Percentiles rank a stretch among this genome's conserved stretches.
These are phyloP conservation scores for Aulostomus chinensis DNA, from an alignment of 2,797 vertebrate genomes.

Conservation along the genomic window DNA sequence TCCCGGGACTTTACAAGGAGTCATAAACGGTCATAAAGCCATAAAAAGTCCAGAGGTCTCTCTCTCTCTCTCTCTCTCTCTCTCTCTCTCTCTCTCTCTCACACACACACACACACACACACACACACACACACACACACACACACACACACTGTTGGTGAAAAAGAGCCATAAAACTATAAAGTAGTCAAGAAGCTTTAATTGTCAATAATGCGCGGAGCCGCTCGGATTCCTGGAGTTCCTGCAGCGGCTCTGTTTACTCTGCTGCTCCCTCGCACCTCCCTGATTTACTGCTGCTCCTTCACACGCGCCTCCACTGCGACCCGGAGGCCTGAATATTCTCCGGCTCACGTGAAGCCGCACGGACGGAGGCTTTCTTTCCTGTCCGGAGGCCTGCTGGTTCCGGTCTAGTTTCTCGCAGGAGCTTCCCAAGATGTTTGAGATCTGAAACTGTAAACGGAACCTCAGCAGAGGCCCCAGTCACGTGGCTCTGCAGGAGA, in stretches of 20 bases:
- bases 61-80: conserved; percentile 1
- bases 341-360: too few species aligned
- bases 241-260: conserved; percentile 41
- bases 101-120: conserved; percentile 26
- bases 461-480: too few species aligned
- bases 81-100: conserved; percentile 1
- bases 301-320: too few species aligned
- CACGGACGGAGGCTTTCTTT: too few species aligned
- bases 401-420: too few species aligned
- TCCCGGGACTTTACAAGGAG: conserved; percentile 73
- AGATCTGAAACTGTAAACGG: too few species aligned
- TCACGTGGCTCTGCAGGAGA: too few species aligned
- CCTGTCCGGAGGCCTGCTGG: too few species aligned
- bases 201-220: conserved; percentile 62
- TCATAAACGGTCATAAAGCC: conserved; percentile 75
- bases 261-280: too few species aligned
- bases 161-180: conserved; percentile 56
- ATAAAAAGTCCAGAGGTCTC: conserved; percentile 61
- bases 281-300: too few species aligned
- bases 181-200: conserved; percentile 55
- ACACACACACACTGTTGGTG: conserved; percentile 12
- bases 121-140: conserved; percentile 21
- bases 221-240: conserved; percentile 66
- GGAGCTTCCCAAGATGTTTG: too few species aligned
- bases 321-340: too few species aligned